These are phyloP conservation scores for Erpetoichthys calabaricus DNA, from an alignment of 2,797 vertebrate genomes.

Conservation along the genomic window DNA sequence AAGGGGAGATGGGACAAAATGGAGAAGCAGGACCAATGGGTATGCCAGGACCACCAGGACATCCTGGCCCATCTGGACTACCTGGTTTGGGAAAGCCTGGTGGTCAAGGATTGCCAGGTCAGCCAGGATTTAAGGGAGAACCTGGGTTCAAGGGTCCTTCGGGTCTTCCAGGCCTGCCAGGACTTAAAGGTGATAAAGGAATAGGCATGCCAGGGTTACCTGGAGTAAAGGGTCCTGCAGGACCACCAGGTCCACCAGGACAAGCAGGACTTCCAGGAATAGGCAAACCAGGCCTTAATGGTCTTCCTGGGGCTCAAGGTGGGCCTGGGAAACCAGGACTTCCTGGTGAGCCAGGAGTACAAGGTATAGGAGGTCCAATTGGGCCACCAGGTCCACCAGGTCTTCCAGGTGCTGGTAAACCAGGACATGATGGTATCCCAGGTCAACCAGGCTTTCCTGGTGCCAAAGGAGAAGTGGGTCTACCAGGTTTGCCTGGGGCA, in stretches of 20 bases:
- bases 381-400: constrained; percentile 73
- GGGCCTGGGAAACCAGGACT: constrained; percentile 66
- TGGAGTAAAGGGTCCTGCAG: constrained; percentile 70
- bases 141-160: constrained; percentile 72
- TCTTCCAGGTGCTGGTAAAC: constrained; percentile 69
- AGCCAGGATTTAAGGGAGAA: constrained; percentile 64
- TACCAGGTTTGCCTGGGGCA: constrained; percentile 68
- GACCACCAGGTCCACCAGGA: constrained; percentile 68
- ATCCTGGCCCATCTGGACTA: constrained; percentile 76
- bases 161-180: constrained; percentile 59
- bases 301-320: constrained; percentile 75
- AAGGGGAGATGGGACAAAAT: constrained; percentile 71
- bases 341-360: constrained; percentile 63
- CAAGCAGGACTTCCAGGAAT: constrained; percentile 65
- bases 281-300: constrained; percentile 74
- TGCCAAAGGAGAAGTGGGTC: constrained; percentile 74
- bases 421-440: constrained; percentile 72
- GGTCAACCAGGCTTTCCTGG: constrained; percentile 74
- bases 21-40: constrained; percentile 72
- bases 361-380: constrained; percentile 58
- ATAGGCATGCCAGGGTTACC: constrained; percentile 70
- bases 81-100: constrained; percentile 75
- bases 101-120: constrained; percentile 72
- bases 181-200: constrained; percentile 77
- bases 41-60: constrained; percentile 69